Conservation (phyloP, 2,797 vertebrate genomes). For the Gorsachius magnificus region DNA sequence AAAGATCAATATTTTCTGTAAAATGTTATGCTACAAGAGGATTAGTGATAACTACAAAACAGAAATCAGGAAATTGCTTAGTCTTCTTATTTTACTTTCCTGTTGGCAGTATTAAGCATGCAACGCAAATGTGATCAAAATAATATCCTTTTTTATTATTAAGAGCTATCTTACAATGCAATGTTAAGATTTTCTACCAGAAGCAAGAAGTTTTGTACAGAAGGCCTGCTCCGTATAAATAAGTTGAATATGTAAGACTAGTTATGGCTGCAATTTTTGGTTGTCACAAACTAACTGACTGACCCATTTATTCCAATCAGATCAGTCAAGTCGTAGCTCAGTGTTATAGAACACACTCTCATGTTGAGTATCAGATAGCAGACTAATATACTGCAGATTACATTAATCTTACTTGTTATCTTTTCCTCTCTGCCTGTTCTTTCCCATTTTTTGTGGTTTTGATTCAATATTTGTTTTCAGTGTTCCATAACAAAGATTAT, state of each 20-base stretch:
- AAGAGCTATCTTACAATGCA: background rate
- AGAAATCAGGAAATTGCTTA: background rate
- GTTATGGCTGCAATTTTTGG: background rate
- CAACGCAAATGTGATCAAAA: background rate
- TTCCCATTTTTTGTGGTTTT: conserved; percentile 15
- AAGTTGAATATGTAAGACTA: background rate
- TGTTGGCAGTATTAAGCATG: background rate
- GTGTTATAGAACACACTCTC: background rate
- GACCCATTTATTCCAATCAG: background rate
- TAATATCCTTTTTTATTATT: background rate
- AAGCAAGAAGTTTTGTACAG: background rate
- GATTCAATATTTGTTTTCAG: conserved; percentile 25
- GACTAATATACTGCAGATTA: conserved; percentile 12
- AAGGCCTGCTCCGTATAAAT: background rate
- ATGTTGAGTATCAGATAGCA: conserved; percentile 24
- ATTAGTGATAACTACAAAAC: background rate
- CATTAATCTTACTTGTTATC: conserved; percentile 38
- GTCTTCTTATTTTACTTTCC: background rate
- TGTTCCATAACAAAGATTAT: conserved; percentile 34
- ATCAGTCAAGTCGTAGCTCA: background rate
- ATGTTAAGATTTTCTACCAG: background rate
- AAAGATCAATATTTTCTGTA: background rate
- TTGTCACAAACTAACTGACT: background rate
- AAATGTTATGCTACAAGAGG: background rate
- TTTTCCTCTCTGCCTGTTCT: background rate